phyloP scores from a whole-genome alignment of 2,797 vertebrate genomes.

The Amniataba percoides region DNA sequence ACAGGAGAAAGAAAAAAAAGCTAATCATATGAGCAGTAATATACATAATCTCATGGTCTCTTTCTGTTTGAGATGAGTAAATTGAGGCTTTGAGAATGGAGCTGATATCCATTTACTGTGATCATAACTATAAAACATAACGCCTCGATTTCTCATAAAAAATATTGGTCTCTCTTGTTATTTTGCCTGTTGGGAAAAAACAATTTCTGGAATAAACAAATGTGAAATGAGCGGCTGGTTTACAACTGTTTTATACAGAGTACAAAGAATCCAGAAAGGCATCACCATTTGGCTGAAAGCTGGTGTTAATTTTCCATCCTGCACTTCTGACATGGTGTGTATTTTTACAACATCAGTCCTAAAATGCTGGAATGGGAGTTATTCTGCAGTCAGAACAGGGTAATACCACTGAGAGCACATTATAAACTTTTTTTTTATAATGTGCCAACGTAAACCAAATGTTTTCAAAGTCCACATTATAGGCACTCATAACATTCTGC shows the following conservation, averaged over 20 bases:
- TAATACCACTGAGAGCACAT: not conserved
- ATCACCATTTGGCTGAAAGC: conserved; percentile 11
- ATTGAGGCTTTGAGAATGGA: not conserved
- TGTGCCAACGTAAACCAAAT: conserved; percentile 15
- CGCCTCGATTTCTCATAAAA: not conserved
- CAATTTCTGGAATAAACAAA: not conserved
- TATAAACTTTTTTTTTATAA: conserved; percentile 1
- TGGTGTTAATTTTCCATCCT: conserved; percentile 11
- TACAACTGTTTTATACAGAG: not conserved
- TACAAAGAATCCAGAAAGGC: conserved; percentile 27
- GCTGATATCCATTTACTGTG: not conserved
- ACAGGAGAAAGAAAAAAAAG: conserved; percentile 23
- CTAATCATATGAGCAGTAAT: conserved; percentile 35
- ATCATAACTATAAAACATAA: not conserved
- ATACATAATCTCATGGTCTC: conserved; percentile 11
- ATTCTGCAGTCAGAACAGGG: not conserved
- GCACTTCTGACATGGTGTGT: conserved; percentile 8
- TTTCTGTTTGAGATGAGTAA: conserved; percentile 10
- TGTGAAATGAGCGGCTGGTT: not conserved
- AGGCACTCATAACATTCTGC: not conserved
- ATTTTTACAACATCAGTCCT: conserved; percentile 22
- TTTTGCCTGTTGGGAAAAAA: not conserved
- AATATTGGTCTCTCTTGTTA: not conserved
- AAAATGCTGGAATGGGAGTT: conserved; percentile 13
- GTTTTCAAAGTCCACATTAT: conserved; percentile 14